Base-by-base conservation (phyloP, 2,888 invertebrate genomes). In the Catonia carolina region DNA sequence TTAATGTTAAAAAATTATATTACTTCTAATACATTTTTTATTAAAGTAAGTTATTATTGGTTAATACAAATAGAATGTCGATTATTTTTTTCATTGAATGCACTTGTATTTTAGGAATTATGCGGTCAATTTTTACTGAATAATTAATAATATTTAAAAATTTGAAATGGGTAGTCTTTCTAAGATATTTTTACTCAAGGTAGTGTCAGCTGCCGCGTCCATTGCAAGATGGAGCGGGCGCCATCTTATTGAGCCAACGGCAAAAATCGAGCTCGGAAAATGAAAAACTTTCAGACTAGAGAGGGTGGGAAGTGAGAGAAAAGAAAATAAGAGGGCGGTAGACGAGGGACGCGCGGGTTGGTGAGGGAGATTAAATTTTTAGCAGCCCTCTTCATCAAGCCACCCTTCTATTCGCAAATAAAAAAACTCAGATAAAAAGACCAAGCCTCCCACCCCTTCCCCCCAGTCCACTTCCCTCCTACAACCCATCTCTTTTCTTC, bases 381-480 rank as follows among this genome's bases (percentile, higher is more conserved):
- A 58, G 58, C 58, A 58, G 36, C 58, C 58, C 58, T 58, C 58
- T 54, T 53, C 58, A 58, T 58, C 58, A 58, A 49, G 42, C 42
- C 42, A 42, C 58, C 58, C 58, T 58, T 58, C 53, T 52, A 53
- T 58, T 58, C 52, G 58, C 53, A 58, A 53, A 53, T 53, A 53
- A 51, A 51, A 58, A 53, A 39, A 37, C 58, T 22, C 49, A 53
- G 50, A 60, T 60, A 62, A 61, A 62, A 62, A 61, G 60, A 56
- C 49, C 58, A 50, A 51, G 59, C 31, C 51, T 55, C 53, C 53
- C 48, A 49, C 45, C 56, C 27, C 27, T n/a, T n/a, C 60, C 27
- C 51, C 55, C 53, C 53, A 41, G 53, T 51, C 56, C 27, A 27
- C 27, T 27, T 27, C 27, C 27, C 27, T 27, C 27, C 27, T 27